A percentile compares a stretch with the other conserved stretches of the same genome.
These are phyloP conservation scores for Ichneumoninae sp. DNA, from an alignment of 2,888 invertebrate genomes.

Conservation along the genomic window DNA sequence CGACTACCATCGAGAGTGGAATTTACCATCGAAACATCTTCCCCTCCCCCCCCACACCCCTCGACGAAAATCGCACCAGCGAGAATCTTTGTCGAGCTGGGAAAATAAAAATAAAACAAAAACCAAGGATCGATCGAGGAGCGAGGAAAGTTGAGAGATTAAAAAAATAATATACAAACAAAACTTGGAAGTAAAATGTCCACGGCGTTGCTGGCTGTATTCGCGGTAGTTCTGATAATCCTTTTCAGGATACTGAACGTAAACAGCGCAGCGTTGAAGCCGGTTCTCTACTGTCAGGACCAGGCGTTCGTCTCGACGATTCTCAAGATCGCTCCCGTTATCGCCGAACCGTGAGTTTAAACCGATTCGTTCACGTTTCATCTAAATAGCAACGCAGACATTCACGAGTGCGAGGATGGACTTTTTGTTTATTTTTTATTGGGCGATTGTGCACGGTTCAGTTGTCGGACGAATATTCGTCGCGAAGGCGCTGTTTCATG, in stretches of 20 bases:
- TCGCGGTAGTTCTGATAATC: constrained; percentile 93
- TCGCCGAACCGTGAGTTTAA: constrained; percentile 92
- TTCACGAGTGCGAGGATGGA: background rate
- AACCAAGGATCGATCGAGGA: background rate
- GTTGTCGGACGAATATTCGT: background rate
- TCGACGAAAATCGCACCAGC: background rate
- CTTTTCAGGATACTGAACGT: constrained; percentile 94
- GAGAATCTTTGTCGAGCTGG: background rate
- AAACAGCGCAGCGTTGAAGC: constrained; percentile 92
- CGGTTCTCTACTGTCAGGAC: constrained; percentile 91
- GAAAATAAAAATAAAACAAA: background rate
- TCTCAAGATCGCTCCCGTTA: constrained; percentile 91
- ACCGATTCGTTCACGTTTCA: background rate
- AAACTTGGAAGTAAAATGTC: constrained; percentile 86
- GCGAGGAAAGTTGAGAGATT: background rate
- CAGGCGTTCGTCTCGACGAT: constrained; percentile 91
- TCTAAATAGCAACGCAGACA: background rate
- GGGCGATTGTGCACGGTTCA: background rate
- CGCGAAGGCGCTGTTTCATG: background rate
- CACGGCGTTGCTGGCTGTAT: constrained; percentile 91
- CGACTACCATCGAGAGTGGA: constrained; percentile 30
- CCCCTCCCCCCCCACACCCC: background rate
- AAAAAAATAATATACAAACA: background rate
- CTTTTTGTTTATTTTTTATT: background rate
- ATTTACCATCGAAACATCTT: background rate